These are phyloP conservation scores for Campylomormyrus tamandua DNA, from an alignment of 2,113 vertebrate species.

Conservation along the genomic window DNA sequence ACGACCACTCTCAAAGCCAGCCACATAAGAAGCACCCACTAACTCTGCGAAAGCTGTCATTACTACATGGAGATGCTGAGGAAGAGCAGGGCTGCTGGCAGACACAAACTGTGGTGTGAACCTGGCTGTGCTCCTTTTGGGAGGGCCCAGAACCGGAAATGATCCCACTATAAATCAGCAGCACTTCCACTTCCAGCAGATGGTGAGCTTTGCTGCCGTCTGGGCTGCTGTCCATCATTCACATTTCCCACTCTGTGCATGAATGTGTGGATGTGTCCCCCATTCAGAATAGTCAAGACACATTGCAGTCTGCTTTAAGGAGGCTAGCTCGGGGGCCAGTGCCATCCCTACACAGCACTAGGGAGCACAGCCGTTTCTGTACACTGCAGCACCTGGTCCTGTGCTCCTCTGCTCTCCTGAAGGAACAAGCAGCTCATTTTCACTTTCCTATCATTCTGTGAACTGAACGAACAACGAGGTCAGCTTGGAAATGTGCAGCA, in stretches of 20 bases:
- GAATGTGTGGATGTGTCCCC: not conserved
- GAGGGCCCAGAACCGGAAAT: not conserved
- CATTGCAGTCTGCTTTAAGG: not conserved
- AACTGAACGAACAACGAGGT: not conserved
- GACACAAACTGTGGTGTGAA: not conserved
- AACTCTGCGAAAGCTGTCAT: not conserved
- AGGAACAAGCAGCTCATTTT: not conserved
- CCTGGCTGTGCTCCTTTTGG: not conserved
- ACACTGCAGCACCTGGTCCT: not conserved
- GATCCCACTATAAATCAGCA: not conserved
- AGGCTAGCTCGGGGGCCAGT: not conserved
- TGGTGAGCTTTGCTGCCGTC: not conserved
- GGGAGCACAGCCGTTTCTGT: not conserved
- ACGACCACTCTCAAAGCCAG: not conserved
- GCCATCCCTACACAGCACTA: not conserved
- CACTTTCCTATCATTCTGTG: not conserved
- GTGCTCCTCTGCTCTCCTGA: not conserved
- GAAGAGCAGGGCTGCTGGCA: not conserved
- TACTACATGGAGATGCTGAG: not conserved
- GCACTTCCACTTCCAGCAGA: not conserved
- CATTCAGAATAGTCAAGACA: not conserved
- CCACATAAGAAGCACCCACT: not conserved
- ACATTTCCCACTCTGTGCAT: not conserved
- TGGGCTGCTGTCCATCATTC: not conserved
- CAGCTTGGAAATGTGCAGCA: not conserved